phyloP scores from a whole-genome alignment of 2,888 invertebrate genomes.

The Ectemnius continuus region DNA sequence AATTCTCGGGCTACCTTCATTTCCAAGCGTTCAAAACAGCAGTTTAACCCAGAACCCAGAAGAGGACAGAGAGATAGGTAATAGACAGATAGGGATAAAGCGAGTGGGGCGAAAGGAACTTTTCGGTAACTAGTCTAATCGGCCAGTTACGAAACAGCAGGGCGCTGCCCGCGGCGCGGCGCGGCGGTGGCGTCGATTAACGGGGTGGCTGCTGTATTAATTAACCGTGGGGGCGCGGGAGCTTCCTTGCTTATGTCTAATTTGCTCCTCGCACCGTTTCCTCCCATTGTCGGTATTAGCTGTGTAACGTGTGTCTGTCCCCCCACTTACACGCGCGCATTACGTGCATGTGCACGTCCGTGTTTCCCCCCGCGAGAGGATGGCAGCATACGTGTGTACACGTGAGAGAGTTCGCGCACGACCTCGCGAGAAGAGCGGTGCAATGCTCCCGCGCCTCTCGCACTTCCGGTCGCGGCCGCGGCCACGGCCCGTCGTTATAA shows the following conservation, averaged over 20 bases:
- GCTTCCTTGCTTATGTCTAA: conserved; percentile 60
- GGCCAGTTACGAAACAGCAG: neutral
- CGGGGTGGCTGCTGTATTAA: conserved; percentile 50
- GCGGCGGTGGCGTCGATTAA: conserved; percentile 39
- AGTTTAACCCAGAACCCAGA: no score
- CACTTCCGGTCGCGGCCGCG: conserved; percentile 47
- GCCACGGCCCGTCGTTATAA: conserved; percentile 45
- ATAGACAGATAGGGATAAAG: neutral
- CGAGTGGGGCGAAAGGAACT: neutral
- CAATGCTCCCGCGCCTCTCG: conserved; percentile 50
- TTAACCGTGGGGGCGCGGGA: conserved; percentile 62
- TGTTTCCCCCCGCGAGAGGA: no score
- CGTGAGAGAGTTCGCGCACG: conserved; percentile 24
- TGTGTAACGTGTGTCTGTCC: conserved; percentile 7
- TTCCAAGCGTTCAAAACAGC: no score
- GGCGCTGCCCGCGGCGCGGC: neutral
- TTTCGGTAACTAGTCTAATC: conserved; percentile 4
- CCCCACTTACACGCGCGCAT: neutral
- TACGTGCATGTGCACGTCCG: conserved; percentile 14
- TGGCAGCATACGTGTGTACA: conserved; percentile 13
- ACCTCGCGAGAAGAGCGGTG: conserved; percentile 44
- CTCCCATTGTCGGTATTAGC: conserved; percentile 58
- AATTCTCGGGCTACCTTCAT: no score
- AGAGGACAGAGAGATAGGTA: no score
- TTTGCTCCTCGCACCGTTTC: conserved; percentile 57